Evolutionary conservation across 2,113 vertebrate species (phyloP), one percentile per base, ranked within the genome.

Genomic region (Pimephales promelas): DNA sequence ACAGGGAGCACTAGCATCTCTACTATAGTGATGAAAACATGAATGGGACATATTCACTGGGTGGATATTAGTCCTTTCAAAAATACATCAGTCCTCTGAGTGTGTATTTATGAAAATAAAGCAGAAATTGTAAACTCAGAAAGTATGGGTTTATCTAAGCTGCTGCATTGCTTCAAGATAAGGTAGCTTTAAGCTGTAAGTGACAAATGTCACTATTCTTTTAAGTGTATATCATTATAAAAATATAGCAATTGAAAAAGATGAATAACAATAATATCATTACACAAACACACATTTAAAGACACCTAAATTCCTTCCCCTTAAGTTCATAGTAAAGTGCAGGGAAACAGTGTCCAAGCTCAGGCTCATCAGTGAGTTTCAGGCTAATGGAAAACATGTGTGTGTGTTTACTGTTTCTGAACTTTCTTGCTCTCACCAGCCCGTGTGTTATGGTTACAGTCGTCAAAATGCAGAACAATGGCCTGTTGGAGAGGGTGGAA

Each of bases 361-460:
- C 49, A 59, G 40, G 43, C 85, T 86, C 81, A 87, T 87, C 86
- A 85, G 84, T 83, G 68, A 78, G 76, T 74, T 83, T 85, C 22
- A 52, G 49, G 43, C 59, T 89, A 90, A 90, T 89, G 52, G 40
- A 79, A 87, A 87, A 79, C 86, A 88, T 85, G 86, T 83, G 62
- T 81, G 79, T 81, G 79, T 81, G 79, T 82, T 61, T 82, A 45
- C 28, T 84, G 86, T 87, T 86, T 84, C 73, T 68, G 86, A 89
- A 86, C 85, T 87, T 81, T 83, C 61, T 75, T 49, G 45, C 84
- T 83, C 79, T 87, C 56, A 80, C 82, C 75, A 85, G 68, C 85
- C 73, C 83, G 68, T 88, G 88, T 90, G 89, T 88, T 90, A 88
- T 89, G 88, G 88, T 90, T 89, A 90, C 90, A 89, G 86, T 88